Evolutionary conservation across 1,140 invertebrate genomes (phyloP), one percentile per base, ranked within the genome.

Genomic region (Macrotrachela quadricornifera): DNA sequence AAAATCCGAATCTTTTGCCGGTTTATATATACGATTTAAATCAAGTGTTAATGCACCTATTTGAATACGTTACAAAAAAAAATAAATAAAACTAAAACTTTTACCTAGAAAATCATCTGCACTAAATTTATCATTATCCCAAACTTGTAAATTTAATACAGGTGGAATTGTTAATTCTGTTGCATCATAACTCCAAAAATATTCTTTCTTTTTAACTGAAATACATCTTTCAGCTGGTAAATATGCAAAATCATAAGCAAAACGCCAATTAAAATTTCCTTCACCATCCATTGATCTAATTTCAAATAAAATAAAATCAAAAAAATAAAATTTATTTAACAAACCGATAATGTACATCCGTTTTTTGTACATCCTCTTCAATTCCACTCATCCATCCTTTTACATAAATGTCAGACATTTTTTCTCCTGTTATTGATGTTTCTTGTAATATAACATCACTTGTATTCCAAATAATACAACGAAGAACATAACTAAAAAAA

Each of bases 81-180:
- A 40, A 14, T 30, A 42, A 58, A 47, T 4, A 64, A 46, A 49
- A 63, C 51, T 21, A 59, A 16, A 11, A 37, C 36, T 13, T 52
- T 62, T 59, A 73, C 71, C 71, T 15, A 74, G 57, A 60, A 71
- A 73, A 56, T 73, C 71, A 62, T 73, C 73, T 21, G 63, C 60
- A n/a, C 69, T 68, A 59, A 74, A 72, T 51, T 71, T 70, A 58
- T 74, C 73, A 59, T 73, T 74, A 59, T 74, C 73, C 72, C 72
- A 74, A 55, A 74, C 63, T 58, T 74, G 72, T 15, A 70, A 55
- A 42, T 65, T 67, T 4, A 73, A 59, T 42, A 65, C 66, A 3
- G 71, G 69, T 12, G 65, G 61, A 4, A 70, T 51, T 44, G 61
- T 59, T 16, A 63, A 56, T 55, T 72, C 69, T 40, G 67, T 72